These are phyloP conservation scores for Acanthoscelides obtectus DNA, from an alignment of 2,888 invertebrate genomes.

Conservation along the genomic window DNA sequence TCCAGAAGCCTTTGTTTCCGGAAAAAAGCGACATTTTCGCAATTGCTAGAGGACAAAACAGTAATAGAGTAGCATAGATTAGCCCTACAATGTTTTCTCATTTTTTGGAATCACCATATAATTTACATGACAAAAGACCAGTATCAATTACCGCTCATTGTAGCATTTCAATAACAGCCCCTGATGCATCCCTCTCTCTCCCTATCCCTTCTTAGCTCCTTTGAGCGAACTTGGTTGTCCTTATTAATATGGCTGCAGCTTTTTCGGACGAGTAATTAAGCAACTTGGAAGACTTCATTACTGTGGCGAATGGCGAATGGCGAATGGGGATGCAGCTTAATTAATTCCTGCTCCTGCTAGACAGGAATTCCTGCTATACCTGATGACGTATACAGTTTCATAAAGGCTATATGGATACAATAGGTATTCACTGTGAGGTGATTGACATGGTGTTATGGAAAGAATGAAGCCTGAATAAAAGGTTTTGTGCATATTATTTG, in stretches of 20 bases:
- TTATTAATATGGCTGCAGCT: slow-evolving; percentile 23
- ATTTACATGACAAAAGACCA: not conserved
- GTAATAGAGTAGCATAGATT: too few relatives aligned
- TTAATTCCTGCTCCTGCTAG: slow-evolving; percentile 27
- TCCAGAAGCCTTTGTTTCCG: too few relatives aligned
- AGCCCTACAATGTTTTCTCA: too few relatives aligned
- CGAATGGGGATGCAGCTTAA: slow-evolving; percentile 24
- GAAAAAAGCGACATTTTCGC: too few relatives aligned
- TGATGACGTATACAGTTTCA: not conserved
- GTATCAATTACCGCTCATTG: slow-evolving; percentile 10
- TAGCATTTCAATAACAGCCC: not conserved
- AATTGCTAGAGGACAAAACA: too few relatives aligned
- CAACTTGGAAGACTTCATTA: slow-evolving; percentile 32
- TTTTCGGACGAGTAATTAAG: slow-evolving; percentile 28
- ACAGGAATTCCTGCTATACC: slow-evolving; percentile 25
- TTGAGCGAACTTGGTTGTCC: slow-evolving; percentile 31
- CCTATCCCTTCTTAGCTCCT: slow-evolving; percentile 10
- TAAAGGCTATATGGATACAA: not conserved
- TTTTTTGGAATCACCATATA: too few relatives aligned
- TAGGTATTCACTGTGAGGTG: not conserved
- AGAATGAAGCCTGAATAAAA: not conserved
- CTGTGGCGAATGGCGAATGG: slow-evolving; percentile 17
- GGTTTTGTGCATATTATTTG: too few relatives aligned
- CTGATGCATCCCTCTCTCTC: too few relatives aligned
- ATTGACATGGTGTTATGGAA: not conserved